Evolutionary conservation across 1,140 invertebrate genomes (phyloP), one percentile per base, ranked within the genome.

Genomic region (Chironomus tepperi): DNA sequence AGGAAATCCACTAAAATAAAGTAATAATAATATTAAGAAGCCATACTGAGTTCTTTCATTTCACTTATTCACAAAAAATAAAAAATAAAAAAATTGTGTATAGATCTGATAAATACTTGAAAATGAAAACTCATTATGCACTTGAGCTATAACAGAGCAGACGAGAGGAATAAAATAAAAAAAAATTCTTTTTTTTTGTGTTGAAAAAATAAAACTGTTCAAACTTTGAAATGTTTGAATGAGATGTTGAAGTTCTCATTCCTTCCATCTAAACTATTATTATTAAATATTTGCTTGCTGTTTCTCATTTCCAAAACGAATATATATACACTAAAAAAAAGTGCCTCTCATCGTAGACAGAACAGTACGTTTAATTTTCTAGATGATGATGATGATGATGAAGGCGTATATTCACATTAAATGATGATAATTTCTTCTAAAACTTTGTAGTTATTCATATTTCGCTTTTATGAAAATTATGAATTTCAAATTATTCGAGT

Each of bases 51-150:
- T n/a, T 57, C 12, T 57, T 5, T 57, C n/a, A 10, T 47, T 47
- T 47, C n/a, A n/a, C 12, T 57, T 5, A 70, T 3, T 18, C 15
- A 21, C 8, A 70, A 70, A 10, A 67, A 67, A 12, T 18, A 67
- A n/a, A 18, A 19, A 67, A 67, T 67, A 67, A 67, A 67, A 67
- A 65, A 70, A 70, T 18, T 70, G 47, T 57, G n/a, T 57, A 57
- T 57, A 7, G 10, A 70, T 70, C 19, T 70, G 65, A 70, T 70
- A 70, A 70, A 70, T 70, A 70, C 65, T 70, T 70, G 16, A 70
- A 21, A 21, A 70, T 70, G 65, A 21, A 70, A 70, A 70, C 65
- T 70, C 65, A 70, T 70, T 70, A 70, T 70, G 65, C 65, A 70
- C 65, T 70, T 70, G 65, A 70, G 65, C 9, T 9, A 57, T 34